A percentile compares a stretch with the other conserved stretches of the same genome.
phyloP scores from a whole-genome alignment of 2,113 vertebrate genomes.

The Rhombomys opimus region DNA sequence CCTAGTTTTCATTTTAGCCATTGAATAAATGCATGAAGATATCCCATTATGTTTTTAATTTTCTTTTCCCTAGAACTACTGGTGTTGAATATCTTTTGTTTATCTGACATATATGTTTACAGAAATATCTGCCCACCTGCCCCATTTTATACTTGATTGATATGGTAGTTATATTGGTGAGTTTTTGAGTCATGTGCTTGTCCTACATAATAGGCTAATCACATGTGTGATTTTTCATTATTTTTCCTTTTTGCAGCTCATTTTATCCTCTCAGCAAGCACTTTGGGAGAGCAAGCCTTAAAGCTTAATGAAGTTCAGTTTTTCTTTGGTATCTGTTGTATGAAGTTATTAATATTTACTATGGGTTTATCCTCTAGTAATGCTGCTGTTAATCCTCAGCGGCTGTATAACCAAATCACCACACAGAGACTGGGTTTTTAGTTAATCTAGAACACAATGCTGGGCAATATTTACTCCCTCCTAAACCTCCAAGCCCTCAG shows the following conservation, averaged over 20 bases:
- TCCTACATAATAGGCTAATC: background rate
- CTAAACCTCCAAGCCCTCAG: no score
- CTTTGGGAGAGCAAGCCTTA: background rate
- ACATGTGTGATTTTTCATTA: background rate
- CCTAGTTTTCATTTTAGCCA: background rate
- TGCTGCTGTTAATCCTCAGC: no score
- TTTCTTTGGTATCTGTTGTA: no score
- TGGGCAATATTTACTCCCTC: no score
- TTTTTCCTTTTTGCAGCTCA: background rate
- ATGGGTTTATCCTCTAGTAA: no score
- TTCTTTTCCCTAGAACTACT: background rate
- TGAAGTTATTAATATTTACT: no score
- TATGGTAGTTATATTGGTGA: background rate
- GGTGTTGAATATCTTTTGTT: background rate
- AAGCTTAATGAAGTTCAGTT: background rate
- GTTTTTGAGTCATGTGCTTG: background rate
- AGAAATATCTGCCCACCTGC: background rate
- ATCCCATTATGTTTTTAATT: background rate
- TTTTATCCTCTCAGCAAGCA: background rate
- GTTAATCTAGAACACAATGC: no score
- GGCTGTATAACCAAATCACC: no score
- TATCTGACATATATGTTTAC: background rate
- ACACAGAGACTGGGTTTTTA: no score
- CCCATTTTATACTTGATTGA: background rate
- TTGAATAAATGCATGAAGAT: background rate